A percentile compares a stretch with the other conserved stretches of the same genome.
These are phyloP conservation scores for Mongoloraphidia duomilia DNA, from an alignment of 2,888 invertebrate genomes.

Conservation along the genomic window DNA sequence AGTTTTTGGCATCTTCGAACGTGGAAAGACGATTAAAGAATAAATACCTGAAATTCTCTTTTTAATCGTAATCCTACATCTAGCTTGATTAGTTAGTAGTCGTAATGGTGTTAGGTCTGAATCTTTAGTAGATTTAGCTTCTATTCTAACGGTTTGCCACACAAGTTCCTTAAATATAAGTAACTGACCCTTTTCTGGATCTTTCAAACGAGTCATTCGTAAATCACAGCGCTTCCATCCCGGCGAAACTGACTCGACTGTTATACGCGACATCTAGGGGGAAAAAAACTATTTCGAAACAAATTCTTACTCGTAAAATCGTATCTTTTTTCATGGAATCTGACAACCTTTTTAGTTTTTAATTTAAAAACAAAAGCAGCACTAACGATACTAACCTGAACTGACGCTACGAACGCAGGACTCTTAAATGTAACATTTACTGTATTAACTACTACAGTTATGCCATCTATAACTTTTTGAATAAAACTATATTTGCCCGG, in stretches of 20 bases:
- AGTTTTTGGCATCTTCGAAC: neutral
- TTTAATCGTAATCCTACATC: conserved; percentile 89
- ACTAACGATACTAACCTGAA: conserved; percentile 54
- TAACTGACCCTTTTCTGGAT: conserved; percentile 73
- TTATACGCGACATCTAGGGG: conserved; percentile 74
- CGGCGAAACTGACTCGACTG: conserved; percentile 87
- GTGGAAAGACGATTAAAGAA: neutral
- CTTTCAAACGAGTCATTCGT: conserved; percentile 81
- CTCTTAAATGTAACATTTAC: conserved; percentile 89
- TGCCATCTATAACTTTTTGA: conserved; percentile 93
- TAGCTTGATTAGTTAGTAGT: conserved; percentile 84
- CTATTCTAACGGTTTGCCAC: conserved; percentile 94
- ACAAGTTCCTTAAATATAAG: conserved; percentile 93
- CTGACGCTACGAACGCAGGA: conserved; percentile 87
- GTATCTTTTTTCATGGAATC: conserved; percentile 5
- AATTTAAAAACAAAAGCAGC: neutral
- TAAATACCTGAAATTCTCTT: conserved; percentile 69
- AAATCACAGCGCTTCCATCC: conserved; percentile 80
- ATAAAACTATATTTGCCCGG: conserved; percentile 71
- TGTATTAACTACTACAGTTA: conserved; percentile 88
- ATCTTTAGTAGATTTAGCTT: conserved; percentile 74
- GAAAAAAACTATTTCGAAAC: conserved; percentile 7
- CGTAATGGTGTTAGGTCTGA: conserved; percentile 73
- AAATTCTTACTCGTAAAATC: neutral
- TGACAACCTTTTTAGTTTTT: neutral